These are phyloP conservation scores for Podabrus alpinus DNA, from an alignment of 2,888 invertebrate genomes.

Conservation along the genomic window DNA sequence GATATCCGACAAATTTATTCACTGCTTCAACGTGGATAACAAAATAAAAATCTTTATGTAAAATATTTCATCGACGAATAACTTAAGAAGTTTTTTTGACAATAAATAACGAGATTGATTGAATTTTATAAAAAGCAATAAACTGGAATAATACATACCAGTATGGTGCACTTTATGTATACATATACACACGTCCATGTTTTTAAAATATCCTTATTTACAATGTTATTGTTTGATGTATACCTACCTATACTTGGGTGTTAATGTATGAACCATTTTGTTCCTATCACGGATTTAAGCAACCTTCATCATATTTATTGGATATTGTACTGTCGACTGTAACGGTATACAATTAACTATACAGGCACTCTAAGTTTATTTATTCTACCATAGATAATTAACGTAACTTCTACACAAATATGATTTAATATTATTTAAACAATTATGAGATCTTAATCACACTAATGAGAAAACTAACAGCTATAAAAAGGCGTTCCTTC, in stretches of 20 bases:
- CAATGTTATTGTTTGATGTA: not conserved
- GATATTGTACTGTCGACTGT: constrained; percentile 1
- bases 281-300: not conserved
- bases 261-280: not conserved
- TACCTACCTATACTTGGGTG: not conserved
- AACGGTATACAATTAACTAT: not conserved
- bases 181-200: not conserved
- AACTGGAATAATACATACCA: not conserved
- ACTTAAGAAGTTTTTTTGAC: not conserved
- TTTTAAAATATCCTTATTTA: not conserved
- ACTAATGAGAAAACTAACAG: not conserved
- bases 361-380: not conserved
- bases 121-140: not conserved
- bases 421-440: not conserved
- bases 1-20: constrained; percentile 42
- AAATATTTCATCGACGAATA: not conserved
- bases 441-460: not conserved
- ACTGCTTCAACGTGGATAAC: constrained; percentile 31
- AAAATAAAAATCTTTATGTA: constrained; percentile 14
- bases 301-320: not conserved
- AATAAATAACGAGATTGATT: not conserved
- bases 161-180: not conserved
- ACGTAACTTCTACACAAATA: not conserved
- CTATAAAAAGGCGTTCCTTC: not conserved
- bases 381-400: not conserved